Evolutionary conservation across 2,888 invertebrate species (phyloP).

Genomic region (Villa cingulata): DNA sequence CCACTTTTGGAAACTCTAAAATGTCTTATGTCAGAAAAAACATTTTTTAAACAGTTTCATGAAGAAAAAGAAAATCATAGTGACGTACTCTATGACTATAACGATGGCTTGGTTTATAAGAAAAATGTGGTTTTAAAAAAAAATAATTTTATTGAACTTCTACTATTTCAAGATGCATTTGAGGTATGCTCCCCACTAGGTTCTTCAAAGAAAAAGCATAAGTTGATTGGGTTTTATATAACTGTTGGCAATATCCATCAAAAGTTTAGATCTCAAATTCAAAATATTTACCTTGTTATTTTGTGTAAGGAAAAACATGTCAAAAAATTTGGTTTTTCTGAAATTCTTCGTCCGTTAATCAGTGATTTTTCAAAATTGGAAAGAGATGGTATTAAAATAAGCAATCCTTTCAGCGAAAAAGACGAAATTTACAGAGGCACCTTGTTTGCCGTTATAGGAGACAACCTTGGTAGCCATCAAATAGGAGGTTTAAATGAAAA

Average conservation of each 20-base stretch:
- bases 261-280: not conserved
- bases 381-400: not conserved
- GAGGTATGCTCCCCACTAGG: not conserved
- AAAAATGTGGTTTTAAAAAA: not conserved
- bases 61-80: too few species aligned
- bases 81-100: not conserved
- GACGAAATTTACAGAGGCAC: not conserved
- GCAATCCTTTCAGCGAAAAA: not conserved
- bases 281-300: not conserved
- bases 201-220: not conserved
- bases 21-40: too few species aligned
- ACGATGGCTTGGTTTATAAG: not conserved
- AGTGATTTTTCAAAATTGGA: not conserved
- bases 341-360: not conserved
- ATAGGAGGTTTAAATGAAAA: constrained; percentile 7
- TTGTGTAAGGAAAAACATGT: not conserved
- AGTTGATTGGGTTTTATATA: not conserved
- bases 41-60: too few species aligned
- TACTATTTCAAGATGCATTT: not conserved
- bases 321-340: not conserved
- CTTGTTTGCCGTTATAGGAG: not conserved
- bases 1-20: too few species aligned
- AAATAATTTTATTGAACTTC: not conserved
- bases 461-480: constrained; percentile 7
- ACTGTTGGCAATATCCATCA: not conserved